phyloP scores from a whole-genome alignment of 2,888 invertebrate species.

The Drosophila kanekoi region DNA sequence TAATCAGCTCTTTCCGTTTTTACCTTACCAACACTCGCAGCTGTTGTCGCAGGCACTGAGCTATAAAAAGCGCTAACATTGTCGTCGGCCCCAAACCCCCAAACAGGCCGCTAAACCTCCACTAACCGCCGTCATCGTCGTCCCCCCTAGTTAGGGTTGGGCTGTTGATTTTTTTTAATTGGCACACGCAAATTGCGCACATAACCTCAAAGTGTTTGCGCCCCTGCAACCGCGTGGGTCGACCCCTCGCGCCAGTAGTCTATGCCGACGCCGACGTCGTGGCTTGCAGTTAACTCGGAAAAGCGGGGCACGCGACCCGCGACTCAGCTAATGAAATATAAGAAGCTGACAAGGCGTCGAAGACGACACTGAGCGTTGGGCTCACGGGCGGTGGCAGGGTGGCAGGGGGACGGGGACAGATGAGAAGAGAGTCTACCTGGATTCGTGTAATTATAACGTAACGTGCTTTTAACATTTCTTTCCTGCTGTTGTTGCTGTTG shows the following conservation, averaged over 20 bases:
- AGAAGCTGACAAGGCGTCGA: slow-evolving; percentile 67
- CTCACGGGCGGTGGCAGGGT: background rate
- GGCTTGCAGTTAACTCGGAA: slow-evolving; percentile 21
- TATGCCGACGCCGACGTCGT: slow-evolving; percentile 37
- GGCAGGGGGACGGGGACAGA: background rate
- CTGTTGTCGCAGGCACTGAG: slow-evolving; percentile 45
- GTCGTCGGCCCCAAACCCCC: slow-evolving; percentile 26
- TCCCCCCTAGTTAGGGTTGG: too few relatives aligned
- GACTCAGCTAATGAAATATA: slow-evolving; percentile 70
- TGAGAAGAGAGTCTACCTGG: slow-evolving; percentile 4
- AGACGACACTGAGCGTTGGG: slow-evolving; percentile 49
- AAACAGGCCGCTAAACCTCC: background rate
- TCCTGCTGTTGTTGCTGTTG: slow-evolving; percentile 19
- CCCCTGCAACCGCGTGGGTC: background rate
- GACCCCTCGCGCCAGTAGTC: background rate
- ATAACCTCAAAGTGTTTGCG: slow-evolving; percentile 67
- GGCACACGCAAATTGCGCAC: slow-evolving; percentile 75
- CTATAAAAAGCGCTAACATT: slow-evolving; percentile 58
- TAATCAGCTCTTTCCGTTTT: slow-evolving; percentile 3
- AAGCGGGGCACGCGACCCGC: slow-evolving; percentile 52
- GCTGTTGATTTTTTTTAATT: slow-evolving; percentile 55
- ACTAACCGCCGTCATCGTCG: too few relatives aligned
- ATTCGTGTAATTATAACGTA: slow-evolving; percentile 65
- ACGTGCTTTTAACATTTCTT: slow-evolving; percentile 49
- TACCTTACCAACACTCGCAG: slow-evolving; percentile 9